Conservation (phyloP, 2,888 invertebrate species). For the Hyles lineata region DNA sequence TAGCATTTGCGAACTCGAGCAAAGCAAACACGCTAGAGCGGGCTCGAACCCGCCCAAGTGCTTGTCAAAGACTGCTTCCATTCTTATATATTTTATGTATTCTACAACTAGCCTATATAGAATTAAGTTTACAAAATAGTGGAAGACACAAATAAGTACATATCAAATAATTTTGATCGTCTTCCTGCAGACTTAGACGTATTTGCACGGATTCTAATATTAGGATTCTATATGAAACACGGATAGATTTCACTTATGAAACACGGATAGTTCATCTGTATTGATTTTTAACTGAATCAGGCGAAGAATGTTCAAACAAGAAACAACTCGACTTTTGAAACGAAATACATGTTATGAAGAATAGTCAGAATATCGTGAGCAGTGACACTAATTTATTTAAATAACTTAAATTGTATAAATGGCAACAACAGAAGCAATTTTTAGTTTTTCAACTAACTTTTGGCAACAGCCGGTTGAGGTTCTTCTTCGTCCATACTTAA, state of each 20-base stretch:
- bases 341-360: no score
- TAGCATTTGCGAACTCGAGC: slow-evolving; percentile 75
- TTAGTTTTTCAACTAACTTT: not conserved
- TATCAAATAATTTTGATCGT: no score
- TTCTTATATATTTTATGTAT: slow-evolving; percentile 62
- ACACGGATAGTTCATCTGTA: no score
- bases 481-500: not conserved
- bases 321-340: not conserved
- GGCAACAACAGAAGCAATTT: not conserved
- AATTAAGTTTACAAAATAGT: not conserved
- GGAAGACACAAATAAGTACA: not conserved
- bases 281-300: no score
- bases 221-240: no score
- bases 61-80: slow-evolving; percentile 72
- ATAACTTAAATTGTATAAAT: not conserved
- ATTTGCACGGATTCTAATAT: no score
- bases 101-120: slow-evolving; percentile 35
- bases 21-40: slow-evolving; percentile 65
- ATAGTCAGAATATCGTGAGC: no score
- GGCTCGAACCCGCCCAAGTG: slow-evolving; percentile 56
- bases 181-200: no score
- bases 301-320: no score
- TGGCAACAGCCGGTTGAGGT: not conserved
- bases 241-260: no score
- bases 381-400: no score